Evolutionary conservation across 2,797 vertebrate species (phyloP), one percentile per base, ranked within the genome.

Genomic region (Ctenochaetus hawaiiensis): DNA sequence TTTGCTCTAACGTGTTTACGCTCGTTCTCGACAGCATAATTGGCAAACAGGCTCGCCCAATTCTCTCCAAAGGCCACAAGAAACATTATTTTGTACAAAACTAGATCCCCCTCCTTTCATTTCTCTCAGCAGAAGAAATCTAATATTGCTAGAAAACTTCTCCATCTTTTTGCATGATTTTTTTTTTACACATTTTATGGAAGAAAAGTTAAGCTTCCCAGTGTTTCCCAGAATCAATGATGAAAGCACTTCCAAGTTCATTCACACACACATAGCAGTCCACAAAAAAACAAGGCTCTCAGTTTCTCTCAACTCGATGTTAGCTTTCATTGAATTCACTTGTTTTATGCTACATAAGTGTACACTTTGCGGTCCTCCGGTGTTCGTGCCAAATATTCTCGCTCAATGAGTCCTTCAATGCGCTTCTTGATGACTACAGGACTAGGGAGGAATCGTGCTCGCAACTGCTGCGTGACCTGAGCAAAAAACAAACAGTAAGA

Each of bases 361-460:
- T 99, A 99, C 87, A 99, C 97, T 98, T 99, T 99, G 93, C 98
- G 98, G 95, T 99, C 98, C 94, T 99, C 98, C 56, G 98, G 97
- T 92, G 98, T 99, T 96, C 98, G 96, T 91, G 98, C 98, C 97
- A 99, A 97, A 96, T 99, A 99, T 95, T 99, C 98, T 94, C 98
- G 96, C 95, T 99, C 98, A 96, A 99, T 99, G 95, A 99, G 98
- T 99, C 98, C 98, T 97, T 99, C 98, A 94, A 99, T 99, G 92
- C 98, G 97, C 88, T 99, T 99, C 96, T 99, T 99, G 96, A 99
- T 99, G 94, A 99, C 98, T 96, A 99, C 98, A 67, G 98, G 98
- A 96, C 98, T 99, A 91, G 98, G 98, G 87, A 99, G 96, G 95
- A 99, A 99, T 93, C 98, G 96, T 71, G 97, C 96, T 92, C 97